Base-by-base conservation (phyloP, 2,797 vertebrate species). In the Craterocephalus amniculus region DNA sequence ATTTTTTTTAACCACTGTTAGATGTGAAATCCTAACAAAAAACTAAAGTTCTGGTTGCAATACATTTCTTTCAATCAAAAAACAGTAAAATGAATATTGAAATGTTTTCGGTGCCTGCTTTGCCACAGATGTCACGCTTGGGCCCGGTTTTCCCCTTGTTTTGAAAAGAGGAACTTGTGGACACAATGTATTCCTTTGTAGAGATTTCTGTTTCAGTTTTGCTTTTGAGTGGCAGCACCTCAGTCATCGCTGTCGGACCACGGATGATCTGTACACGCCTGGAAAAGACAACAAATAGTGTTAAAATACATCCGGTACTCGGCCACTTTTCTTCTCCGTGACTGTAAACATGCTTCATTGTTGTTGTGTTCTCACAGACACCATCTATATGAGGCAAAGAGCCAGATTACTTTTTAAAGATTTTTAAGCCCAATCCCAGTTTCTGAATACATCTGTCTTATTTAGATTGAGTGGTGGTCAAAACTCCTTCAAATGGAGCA, bases 261-360 rank as follows among this genome's bases (percentile, higher is more conserved):
- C 0, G 89, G 91, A 56, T 92, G 83, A 57, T 90, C 87, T 14
- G 87, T 72, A 27, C 83, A 85, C 0, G 74, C 83, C 92, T 93
- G 81, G 0, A 49, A 83, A 66, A 78, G 6, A 79, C 12, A 65
- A 78, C 0, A 48, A 14, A 57, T 43, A 2, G 22, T 26, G 55
- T 65, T 5, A 60, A 52, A 60, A 10, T 22, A 61, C 70, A 64
- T 2, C 2, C 16, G 12, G 22, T 11, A 0, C 9, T 35, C 31
- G 22, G 1, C 0, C 0, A 26, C 4, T 54, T 62, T 35, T 58
- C 22, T 52, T 13, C 2, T 4, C 22, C 26, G 1, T 49, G 48
- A 24, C 22, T 51, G n/a, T 24, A 12, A 1, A 24, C 12, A 26
- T 12, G 48, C 22, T 51, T 38, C 6, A 38, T 18, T 45, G 4